A percentile compares a stretch with the other conserved stretches of the same genome.
Conservation (phyloP, 2,888 invertebrate species). For the Microctonus brassicae region DNA sequence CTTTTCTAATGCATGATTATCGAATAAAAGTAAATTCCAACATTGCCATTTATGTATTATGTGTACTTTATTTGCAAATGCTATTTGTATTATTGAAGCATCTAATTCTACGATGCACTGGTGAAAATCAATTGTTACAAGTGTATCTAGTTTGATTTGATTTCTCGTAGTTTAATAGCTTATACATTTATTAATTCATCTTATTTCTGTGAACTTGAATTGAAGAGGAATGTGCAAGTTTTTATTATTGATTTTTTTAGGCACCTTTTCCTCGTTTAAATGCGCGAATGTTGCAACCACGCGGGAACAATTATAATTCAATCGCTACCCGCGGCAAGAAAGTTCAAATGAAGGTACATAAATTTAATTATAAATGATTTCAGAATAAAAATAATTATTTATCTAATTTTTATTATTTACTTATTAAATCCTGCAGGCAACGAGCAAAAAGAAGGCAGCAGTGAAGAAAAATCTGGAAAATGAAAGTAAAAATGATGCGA, state of each 20-base stretch:
- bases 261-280: slow-evolving; percentile 31
- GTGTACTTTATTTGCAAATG: slow-evolving; percentile 30
- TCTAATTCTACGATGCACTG: slow-evolving; percentile 27
- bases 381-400: slow-evolving; percentile 18
- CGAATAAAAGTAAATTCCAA: slow-evolving; percentile 11
- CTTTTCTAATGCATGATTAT: background rate
- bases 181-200: background rate
- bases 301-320: slow-evolving; percentile 59
- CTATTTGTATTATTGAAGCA: slow-evolving; percentile 21
- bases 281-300: slow-evolving; percentile 62
- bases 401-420: too few species aligned
- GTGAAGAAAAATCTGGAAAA: slow-evolving; percentile 62
- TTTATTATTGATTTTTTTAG: slow-evolving; percentile 30
- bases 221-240: background rate
- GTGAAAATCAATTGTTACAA: slow-evolving; percentile 25
- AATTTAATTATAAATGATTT: background rate
- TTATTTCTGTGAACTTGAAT: background rate
- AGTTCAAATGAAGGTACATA: slow-evolving; percentile 68
- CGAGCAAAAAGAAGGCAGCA: slow-evolving; percentile 62
- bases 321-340: slow-evolving; percentile 64
- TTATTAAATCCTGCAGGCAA: slow-evolving; percentile 55
- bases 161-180: background rate
- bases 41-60: slow-evolving; percentile 9
- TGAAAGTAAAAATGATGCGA: slow-evolving; percentile 58
- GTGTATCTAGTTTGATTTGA: background rate